These are phyloP conservation scores for Heliothis subflexa DNA, from an alignment of 1,140 invertebrate species.

Conservation along the genomic window DNA sequence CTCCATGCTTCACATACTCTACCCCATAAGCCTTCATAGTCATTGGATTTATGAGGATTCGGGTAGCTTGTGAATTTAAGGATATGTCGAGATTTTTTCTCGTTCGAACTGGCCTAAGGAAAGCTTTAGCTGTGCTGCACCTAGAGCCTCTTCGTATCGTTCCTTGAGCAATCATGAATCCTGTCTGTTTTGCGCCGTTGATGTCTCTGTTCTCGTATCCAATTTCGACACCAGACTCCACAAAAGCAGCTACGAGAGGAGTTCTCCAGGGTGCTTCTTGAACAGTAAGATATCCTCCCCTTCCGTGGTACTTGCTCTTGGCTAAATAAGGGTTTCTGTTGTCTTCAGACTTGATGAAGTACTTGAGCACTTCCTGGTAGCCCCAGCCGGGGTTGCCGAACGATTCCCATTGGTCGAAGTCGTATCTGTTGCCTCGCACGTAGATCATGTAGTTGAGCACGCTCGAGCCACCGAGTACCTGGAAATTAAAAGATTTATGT, in stretches of 20 bases:
- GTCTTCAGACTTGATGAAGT: constrained; percentile 96
- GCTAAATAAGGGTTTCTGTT: constrained; percentile 94
- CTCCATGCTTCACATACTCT: constrained; percentile 91
- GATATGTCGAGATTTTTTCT: constrained; percentile 93
- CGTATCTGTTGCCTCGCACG: constrained; percentile 92
- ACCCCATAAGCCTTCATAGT: constrained; percentile 92
- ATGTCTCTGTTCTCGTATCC: constrained; percentile 96
- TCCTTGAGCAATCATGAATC: constrained; percentile 96
- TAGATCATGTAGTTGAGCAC: constrained; percentile 99
- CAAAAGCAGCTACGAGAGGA: constrained; percentile 92
- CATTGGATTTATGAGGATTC: constrained; percentile 90
- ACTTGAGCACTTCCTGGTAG: constrained; percentile 94
- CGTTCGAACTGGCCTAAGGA: constrained; percentile 92
- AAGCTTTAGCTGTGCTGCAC: constrained; percentile 96
- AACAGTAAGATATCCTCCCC: constrained; percentile 92
- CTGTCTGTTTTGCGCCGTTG: constrained; percentile 93
- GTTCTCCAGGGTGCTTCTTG: constrained; percentile 95
- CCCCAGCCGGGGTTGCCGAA: constrained; percentile 96
- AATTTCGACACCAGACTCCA: constrained; percentile 94
- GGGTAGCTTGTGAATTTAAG: constrained; percentile 91
- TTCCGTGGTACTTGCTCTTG: constrained; percentile 90
- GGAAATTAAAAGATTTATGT: constrained; percentile 52
- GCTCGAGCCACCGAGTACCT: constrained; percentile 94
- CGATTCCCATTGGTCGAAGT: constrained; percentile 96
- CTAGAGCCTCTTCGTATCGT: constrained; percentile 94